Evolutionary conservation across 1,140 invertebrate species (phyloP).

Genomic region (Ostrea denselamellosa): DNA sequence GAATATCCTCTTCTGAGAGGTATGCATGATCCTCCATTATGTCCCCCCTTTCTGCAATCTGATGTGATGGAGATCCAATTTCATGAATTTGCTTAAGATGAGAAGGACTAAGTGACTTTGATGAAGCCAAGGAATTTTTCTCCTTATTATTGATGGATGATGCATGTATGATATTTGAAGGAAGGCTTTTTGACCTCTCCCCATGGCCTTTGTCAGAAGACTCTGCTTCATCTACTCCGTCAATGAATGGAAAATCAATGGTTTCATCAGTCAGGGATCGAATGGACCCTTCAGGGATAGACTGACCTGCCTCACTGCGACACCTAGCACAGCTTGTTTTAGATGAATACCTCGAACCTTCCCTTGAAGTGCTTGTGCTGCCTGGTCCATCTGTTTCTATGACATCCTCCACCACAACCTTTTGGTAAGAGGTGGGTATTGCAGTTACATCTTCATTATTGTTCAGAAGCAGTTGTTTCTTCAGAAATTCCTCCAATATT

Average conservation of each 20-base stretch:
- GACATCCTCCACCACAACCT: slow-evolving; percentile 54
- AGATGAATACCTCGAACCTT: slow-evolving; percentile 40
- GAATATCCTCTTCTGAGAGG: neutral
- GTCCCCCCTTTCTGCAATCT: neutral
- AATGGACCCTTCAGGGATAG: slow-evolving; percentile 37
- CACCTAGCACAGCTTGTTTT: neutral
- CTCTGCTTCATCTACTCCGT: slow-evolving; percentile 46
- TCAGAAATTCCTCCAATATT: slow-evolving; percentile 65
- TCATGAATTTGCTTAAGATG: neutral
- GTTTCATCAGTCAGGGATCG: slow-evolving; percentile 48
- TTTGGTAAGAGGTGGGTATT: slow-evolving; percentile 31
- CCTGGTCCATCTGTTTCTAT: slow-evolving; percentile 21
- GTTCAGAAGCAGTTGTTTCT: slow-evolving; percentile 49
- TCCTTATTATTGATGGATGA: slow-evolving; percentile 26
- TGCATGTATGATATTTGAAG: slow-evolving; percentile 26
- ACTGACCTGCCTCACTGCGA: slow-evolving; percentile 50
- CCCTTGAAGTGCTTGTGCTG: slow-evolving; percentile 24
- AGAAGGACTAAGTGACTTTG: slow-evolving; percentile 47
- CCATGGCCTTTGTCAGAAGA: neutral
- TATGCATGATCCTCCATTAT: neutral
- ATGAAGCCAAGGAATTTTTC: neutral
- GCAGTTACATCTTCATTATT: slow-evolving; percentile 14
- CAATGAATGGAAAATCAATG: slow-evolving; percentile 54
- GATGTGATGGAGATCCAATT: neutral
- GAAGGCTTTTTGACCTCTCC: slow-evolving; percentile 47